Base-by-base conservation (phyloP, 2,888 invertebrate species). In the Abrostola triplasia region DNA sequence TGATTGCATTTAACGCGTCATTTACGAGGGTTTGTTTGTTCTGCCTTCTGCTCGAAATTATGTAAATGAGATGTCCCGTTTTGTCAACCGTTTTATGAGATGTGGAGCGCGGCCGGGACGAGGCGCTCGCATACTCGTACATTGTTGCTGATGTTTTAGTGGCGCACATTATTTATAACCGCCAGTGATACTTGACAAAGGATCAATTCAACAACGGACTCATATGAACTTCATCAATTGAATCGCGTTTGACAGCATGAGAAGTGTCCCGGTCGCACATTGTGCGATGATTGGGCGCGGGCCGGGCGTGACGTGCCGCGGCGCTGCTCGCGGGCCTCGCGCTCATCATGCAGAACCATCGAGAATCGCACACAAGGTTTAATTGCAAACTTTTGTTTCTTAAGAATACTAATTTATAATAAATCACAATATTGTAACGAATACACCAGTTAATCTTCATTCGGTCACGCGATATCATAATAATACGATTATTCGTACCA, bases 1-100 rank as follows among this genome's bases (percentile, higher is more conserved):
- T 89, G 88, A 89, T 86, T 85, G 83, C 87, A 87, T 92, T 92
- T 92, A 92, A 90, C 89, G 88, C 88, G 89, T 86, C 92, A 90
- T 91, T 92, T 90, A 88, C 79, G 86, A 87, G 88, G 91, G 91
- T 89, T 86, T 91, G 87, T 91, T 90, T 90, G 89, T 87, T 90
- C 82, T 87, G 82, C 75, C 50, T 85, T 87, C 83, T 79, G 78
- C 74, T 80, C 80, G 68, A 87, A 90, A 91, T 92, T 91, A 92
- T 92, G 90, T 84, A 85, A 91, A 92, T 90, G 80, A 74, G 74
- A 73, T 67, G 79, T 81, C 73, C 75, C 77, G 79, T 82, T 81
- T 79, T 72, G 77, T 74, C 55, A 49, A 56, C 55, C 51, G 50
- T 55, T 64, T 54, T 41, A 57, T 66, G 54, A 59, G 24, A 58